Percentiles rank a stretch among this genome's conserved stretches.
These are phyloP conservation scores for Microtus ochrogaster DNA, from an alignment of 2,113 vertebrate species.

Conservation along the genomic window DNA sequence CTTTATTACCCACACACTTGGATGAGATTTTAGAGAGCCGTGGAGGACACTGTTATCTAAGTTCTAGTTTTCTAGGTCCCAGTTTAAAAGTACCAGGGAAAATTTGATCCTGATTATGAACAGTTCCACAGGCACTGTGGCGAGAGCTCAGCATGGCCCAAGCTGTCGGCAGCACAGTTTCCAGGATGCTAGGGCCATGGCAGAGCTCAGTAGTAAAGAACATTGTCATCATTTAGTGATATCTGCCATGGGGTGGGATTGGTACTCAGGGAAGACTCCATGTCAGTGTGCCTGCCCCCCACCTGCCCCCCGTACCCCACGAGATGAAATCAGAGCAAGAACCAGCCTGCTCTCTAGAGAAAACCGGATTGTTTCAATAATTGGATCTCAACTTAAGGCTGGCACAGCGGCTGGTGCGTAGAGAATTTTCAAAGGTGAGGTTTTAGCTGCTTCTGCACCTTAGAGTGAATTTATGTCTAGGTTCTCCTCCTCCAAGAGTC, in stretches of 20 bases:
- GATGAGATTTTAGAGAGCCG: constrained; percentile 10
- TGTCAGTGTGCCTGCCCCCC: too few relatives aligned
- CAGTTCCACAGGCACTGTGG: background rate
- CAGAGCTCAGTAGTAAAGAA: background rate
- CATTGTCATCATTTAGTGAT: background rate
- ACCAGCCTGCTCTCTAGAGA: background rate
- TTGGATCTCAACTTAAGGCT: background rate
- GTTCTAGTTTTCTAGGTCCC: background rate
- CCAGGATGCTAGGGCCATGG: background rate
- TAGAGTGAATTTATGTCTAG: background rate
- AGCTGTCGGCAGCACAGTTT: background rate
- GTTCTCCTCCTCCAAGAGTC: background rate
- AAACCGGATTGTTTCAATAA: background rate
- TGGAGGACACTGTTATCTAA: background rate
- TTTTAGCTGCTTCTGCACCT: background rate
- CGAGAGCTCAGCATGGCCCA: background rate
- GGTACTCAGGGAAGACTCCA: background rate
- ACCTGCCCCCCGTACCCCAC: background rate
- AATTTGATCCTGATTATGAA: background rate
- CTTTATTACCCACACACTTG: background rate
- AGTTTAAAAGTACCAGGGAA: background rate
- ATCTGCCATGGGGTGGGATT: background rate
- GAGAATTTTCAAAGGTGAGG: background rate
- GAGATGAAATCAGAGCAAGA: background rate
- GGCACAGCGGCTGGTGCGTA: background rate